Conservation (phyloP, 2,797 vertebrate genomes). For the Hypotaenidia philippensis region DNA sequence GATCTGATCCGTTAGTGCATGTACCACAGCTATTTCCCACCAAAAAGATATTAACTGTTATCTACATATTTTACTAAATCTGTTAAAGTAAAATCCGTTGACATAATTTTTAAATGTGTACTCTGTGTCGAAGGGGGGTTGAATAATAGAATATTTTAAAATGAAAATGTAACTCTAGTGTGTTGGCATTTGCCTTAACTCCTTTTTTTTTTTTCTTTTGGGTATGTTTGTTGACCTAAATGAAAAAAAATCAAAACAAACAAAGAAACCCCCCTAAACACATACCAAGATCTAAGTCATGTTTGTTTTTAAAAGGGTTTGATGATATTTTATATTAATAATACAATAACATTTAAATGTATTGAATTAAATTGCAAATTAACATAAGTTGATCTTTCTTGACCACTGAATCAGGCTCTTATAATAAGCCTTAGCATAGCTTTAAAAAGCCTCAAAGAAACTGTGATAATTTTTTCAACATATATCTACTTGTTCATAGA, state of each 20-base stretch:
- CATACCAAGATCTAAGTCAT: background rate
- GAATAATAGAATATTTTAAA: background rate
- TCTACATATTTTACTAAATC: background rate
- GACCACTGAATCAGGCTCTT: background rate
- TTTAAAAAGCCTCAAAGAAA: background rate
- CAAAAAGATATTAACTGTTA: background rate
- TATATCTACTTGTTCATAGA: background rate
- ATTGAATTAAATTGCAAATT: background rate
- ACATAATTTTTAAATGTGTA: background rate
- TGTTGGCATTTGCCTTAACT: background rate
- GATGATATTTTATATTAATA: background rate
- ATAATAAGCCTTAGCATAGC: background rate
- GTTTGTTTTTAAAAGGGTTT: background rate
- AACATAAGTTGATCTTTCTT: background rate
- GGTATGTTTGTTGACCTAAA: background rate
- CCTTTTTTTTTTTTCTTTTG: background rate
- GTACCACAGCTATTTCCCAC: background rate
- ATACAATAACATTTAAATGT: background rate
- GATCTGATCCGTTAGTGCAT: background rate
- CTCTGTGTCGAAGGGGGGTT: background rate
- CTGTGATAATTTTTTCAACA: background rate
- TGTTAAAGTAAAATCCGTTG: constrained; percentile 5
- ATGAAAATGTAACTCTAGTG: background rate
- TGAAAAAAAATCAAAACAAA: background rate
- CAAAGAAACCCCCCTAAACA: background rate